Percentiles rank a stretch among this genome's conserved stretches.
Conservation (phyloP, 2,888 invertebrate genomes). For the Thereva nobilitata region DNA sequence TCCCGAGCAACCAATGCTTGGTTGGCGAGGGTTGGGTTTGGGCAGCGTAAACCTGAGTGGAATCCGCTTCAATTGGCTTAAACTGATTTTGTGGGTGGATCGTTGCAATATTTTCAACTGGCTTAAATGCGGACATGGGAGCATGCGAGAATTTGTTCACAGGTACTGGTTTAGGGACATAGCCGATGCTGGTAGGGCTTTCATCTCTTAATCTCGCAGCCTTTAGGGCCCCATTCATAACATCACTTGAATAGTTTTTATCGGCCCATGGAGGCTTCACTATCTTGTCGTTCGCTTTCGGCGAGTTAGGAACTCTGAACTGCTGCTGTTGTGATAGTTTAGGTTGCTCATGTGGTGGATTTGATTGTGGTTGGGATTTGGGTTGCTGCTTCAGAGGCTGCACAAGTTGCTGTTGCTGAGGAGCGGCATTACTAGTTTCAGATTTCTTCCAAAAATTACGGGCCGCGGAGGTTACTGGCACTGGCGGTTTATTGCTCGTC, state of each 20-base stretch:
- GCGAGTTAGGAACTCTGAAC: slow-evolving; percentile 48
- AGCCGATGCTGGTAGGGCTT: too few species aligned
- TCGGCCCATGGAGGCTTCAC: slow-evolving; percentile 29
- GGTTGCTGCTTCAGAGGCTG: slow-evolving; percentile 50
- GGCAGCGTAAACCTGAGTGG: slow-evolving; percentile 4
- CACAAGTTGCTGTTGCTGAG: background rate
- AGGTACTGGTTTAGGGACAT: slow-evolving; percentile 60
- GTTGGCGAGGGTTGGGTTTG: slow-evolving; percentile 31
- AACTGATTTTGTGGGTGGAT: slow-evolving; percentile 17
- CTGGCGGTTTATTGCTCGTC: slow-evolving; percentile 57
- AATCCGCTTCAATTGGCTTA: slow-evolving; percentile 29
- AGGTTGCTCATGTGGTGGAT: too few species aligned
- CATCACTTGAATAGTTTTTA: slow-evolving; percentile 13
- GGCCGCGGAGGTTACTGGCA: slow-evolving; percentile 61
- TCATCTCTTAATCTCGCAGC: background rate
- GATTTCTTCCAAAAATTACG: slow-evolving; percentile 67
- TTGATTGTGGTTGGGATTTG: slow-evolving; percentile 46
- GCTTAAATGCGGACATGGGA: slow-evolving; percentile 76
- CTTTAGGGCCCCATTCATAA: slow-evolving; percentile 9
- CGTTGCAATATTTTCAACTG: slow-evolving; percentile 48
- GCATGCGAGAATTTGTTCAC: slow-evolving; percentile 78
- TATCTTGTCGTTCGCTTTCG: slow-evolving; percentile 33
- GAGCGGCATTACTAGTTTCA: slow-evolving; percentile 51
- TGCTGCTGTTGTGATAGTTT: slow-evolving; percentile 44
- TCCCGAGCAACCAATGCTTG: slow-evolving; percentile 47